Conservation (phyloP, 1,140 invertebrate genomes). For the Ips typographus region DNA sequence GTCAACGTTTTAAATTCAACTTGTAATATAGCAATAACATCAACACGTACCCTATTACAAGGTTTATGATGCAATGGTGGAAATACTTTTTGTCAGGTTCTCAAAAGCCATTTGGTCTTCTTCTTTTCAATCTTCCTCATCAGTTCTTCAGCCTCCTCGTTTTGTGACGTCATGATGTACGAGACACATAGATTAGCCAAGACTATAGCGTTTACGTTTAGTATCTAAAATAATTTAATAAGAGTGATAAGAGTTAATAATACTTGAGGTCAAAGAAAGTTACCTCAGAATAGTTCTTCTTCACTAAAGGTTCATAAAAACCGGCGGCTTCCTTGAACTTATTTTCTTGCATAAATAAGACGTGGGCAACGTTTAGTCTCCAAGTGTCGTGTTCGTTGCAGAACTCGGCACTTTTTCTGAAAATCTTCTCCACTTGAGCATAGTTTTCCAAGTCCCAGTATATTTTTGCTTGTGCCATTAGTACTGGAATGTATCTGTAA, state of each 20-base stretch:
- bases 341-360: slow-evolving; percentile 98
- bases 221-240: slow-evolving; percentile 66
- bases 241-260: background rate
- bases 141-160: slow-evolving; percentile 97
- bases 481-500: slow-evolving; percentile 78
- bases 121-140: slow-evolving; percentile 98
- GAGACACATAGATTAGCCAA: slow-evolving; percentile 98
- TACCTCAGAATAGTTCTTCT: slow-evolving; percentile 93
- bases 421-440: slow-evolving; percentile 90
- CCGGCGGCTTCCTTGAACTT: slow-evolving; percentile 98
- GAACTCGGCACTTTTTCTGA: slow-evolving; percentile 95
- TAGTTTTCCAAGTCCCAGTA: slow-evolving; percentile 99
- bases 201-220: slow-evolving; percentile 94
- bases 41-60: slow-evolving; percentile 85
- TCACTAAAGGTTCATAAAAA: slow-evolving; percentile 98
- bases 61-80: slow-evolving; percentile 97
- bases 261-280: background rate
- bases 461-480: slow-evolving; percentile 99
- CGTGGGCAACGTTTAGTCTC: slow-evolving; percentile 97
- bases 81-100: slow-evolving; percentile 94
- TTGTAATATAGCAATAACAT: background rate
- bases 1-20: slow-evolving; percentile 7
- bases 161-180: slow-evolving; percentile 98
- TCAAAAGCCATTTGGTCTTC: slow-evolving; percentile 92
- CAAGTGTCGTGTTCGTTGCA: slow-evolving; percentile 96